Conservation (phyloP, 1,140 invertebrate species). For the Chymomyza costata region DNA sequence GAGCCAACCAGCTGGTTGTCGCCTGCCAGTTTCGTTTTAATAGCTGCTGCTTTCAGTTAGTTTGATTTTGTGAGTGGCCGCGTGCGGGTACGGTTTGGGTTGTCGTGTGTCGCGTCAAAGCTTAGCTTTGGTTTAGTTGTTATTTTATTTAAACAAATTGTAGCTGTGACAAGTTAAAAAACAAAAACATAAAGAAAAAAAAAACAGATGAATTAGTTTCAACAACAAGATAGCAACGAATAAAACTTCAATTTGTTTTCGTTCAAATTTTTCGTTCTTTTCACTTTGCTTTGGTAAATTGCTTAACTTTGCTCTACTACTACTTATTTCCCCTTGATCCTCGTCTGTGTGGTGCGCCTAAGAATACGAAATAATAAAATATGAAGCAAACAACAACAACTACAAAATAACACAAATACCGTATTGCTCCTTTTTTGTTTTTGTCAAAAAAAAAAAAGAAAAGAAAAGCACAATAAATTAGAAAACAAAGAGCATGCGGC, state of each 20-base stretch:
- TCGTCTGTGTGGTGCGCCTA: too few relatives aligned
- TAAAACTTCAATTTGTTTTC: neutral
- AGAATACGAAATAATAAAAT: too few relatives aligned
- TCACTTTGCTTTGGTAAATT: slow-evolving; percentile 1
- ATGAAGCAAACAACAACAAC: slow-evolving; percentile 1
- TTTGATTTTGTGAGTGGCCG: slow-evolving; percentile 56
- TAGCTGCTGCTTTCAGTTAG: slow-evolving; percentile 40
- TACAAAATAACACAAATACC: slow-evolving; percentile 26
- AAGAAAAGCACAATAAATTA: slow-evolving; percentile 14
- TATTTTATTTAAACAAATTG: too few relatives aligned
- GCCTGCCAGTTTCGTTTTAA: slow-evolving; percentile 7
- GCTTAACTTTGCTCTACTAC: neutral
- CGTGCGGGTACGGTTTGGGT: slow-evolving; percentile 51
- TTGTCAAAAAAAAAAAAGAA: slow-evolving; percentile 25
- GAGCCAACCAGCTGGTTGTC: slow-evolving; percentile 21
- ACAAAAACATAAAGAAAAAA: too few relatives aligned
- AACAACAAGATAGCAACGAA: neutral
- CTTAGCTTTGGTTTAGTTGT: slow-evolving; percentile 21
- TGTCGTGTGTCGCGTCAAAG: slow-evolving; percentile 14
- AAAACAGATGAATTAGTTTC: neutral
- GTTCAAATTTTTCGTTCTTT: neutral
- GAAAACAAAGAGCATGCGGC: neutral
- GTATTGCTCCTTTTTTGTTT: too few relatives aligned
- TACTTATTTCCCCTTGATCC: too few relatives aligned
- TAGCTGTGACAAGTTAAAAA: too few relatives aligned